phyloP scores from a whole-genome alignment of 2,888 invertebrate genomes.

The Notodonta dromedarius region DNA sequence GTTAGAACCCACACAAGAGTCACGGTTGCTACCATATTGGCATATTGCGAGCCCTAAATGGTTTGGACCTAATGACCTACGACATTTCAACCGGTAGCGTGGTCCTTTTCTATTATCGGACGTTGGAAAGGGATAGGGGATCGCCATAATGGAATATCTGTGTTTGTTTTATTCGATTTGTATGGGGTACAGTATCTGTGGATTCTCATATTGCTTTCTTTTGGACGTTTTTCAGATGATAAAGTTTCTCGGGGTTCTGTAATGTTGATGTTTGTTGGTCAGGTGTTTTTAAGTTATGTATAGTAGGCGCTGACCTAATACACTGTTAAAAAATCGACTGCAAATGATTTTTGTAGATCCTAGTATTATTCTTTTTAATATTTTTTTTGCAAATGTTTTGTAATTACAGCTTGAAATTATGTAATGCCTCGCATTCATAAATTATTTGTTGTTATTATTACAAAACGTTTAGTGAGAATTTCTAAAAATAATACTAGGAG shows the following conservation, averaged over 20 bases:
- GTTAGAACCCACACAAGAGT: conserved; percentile 66
- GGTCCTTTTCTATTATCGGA: conserved; percentile 54
- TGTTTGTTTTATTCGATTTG: conserved; percentile 80
- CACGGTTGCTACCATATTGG: conserved; percentile 82
- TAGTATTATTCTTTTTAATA: too few relatives aligned
- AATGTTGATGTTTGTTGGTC: background rate
- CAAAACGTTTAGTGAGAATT: too few relatives aligned
- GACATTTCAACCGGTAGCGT: conserved; percentile 79
- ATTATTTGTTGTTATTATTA: too few relatives aligned
- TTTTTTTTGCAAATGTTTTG: too few relatives aligned
- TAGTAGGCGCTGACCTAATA: too few relatives aligned
- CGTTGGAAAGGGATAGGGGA: conserved; percentile 58
- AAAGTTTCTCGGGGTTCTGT: conserved; percentile 37
- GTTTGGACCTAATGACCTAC: conserved; percentile 82
- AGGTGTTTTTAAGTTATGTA: background rate
- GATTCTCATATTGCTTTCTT: conserved; percentile 70
- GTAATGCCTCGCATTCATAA: too few relatives aligned
- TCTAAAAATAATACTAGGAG: too few relatives aligned
- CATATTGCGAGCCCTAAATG: conserved; percentile 81
- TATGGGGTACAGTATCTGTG: conserved; percentile 67
- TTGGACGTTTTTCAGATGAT: conserved; percentile 37
- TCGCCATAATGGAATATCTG: conserved; percentile 78
- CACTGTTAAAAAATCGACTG: too few relatives aligned
- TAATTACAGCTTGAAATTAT: too few relatives aligned
- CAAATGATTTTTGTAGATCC: too few relatives aligned